phyloP scores from a whole-genome alignment of 2,888 invertebrate species.

The Xestia ashworthii region DNA sequence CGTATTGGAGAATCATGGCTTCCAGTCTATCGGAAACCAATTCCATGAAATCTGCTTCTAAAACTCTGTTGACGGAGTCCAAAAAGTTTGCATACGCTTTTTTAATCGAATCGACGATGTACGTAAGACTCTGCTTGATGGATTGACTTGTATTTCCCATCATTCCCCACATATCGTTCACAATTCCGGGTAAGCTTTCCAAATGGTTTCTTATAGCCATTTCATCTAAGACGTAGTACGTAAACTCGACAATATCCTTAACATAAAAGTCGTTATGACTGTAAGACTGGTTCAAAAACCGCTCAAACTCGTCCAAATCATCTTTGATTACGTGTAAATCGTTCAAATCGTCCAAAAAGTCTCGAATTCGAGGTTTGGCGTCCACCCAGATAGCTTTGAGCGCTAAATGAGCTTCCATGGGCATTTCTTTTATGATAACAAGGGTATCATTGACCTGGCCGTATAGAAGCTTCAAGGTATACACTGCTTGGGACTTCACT shows the following conservation, averaged over 20 bases:
- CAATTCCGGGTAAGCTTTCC: constrained; percentile 94
- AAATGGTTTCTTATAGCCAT: constrained; percentile 94
- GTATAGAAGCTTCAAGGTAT: constrained; percentile 82
- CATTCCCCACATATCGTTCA: constrained; percentile 95
- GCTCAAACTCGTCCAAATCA: constrained; percentile 93
- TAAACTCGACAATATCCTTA: constrained; percentile 93
- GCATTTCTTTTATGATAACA: constrained; percentile 87
- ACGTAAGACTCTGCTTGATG: constrained; percentile 93
- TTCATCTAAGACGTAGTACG: constrained; percentile 94
- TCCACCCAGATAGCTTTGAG: constrained; percentile 94
- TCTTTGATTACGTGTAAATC: constrained; percentile 93
- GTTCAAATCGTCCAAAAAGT: constrained; percentile 94
- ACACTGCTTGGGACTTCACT: constrained; percentile 80
- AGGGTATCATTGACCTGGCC: constrained; percentile 85
- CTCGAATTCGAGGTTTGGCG: constrained; percentile 92
- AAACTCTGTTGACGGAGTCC: constrained; percentile 92
- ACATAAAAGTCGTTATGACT: constrained; percentile 96
- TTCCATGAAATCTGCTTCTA: constrained; percentile 94
- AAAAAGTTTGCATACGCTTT: constrained; percentile 93
- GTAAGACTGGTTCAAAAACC: constrained; percentile 94
- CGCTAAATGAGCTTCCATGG: constrained; percentile 93
- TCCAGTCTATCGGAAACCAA: constrained; percentile 93
- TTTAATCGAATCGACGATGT: constrained; percentile 94
- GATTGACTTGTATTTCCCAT: constrained; percentile 96
- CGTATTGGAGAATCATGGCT: constrained; percentile 94